These are phyloP conservation scores for Ochropacha duplaris DNA, from an alignment of 2,888 invertebrate species.

Conservation along the genomic window DNA sequence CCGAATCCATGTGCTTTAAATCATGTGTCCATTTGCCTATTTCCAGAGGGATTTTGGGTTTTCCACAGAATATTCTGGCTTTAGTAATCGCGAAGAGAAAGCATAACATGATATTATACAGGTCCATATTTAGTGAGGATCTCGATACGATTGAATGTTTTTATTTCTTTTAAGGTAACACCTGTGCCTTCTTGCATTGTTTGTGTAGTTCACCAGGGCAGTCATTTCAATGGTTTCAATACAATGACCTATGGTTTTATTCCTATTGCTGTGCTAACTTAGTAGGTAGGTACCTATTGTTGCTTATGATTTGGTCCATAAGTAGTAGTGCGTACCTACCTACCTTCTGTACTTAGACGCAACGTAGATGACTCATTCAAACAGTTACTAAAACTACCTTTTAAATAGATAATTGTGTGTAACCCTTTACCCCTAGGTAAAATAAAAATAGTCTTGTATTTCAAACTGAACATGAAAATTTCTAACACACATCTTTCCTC, in stretches of 20 bases:
- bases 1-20: conserved; percentile 59
- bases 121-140: conserved; percentile 34
- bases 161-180: background rate
- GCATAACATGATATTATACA: conserved; percentile 18
- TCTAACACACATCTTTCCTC: too few relatives aligned
- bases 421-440: too few relatives aligned
- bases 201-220: background rate
- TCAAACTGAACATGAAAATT: too few relatives aligned
- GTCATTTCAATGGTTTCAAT: conserved; percentile 11
- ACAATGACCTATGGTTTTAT: conserved; percentile 16
- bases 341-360: too few relatives aligned
- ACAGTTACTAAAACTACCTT: too few relatives aligned
- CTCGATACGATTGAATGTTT: background rate
- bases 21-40: conserved; percentile 54
- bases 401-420: too few relatives aligned
- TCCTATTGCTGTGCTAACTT: background rate
- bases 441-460: too few relatives aligned
- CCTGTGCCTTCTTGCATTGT: conserved; percentile 10
- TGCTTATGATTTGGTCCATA: too few relatives aligned
- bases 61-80: conserved; percentile 50
- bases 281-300: background rate
- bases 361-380: too few relatives aligned
- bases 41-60: conserved; percentile 57
- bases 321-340: too few relatives aligned
- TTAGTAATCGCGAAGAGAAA: conserved; percentile 22